Base-by-base conservation (phyloP, 37 sponge, comb jelly and placozoan species). In the Cliona cf. orientalis region DNA sequence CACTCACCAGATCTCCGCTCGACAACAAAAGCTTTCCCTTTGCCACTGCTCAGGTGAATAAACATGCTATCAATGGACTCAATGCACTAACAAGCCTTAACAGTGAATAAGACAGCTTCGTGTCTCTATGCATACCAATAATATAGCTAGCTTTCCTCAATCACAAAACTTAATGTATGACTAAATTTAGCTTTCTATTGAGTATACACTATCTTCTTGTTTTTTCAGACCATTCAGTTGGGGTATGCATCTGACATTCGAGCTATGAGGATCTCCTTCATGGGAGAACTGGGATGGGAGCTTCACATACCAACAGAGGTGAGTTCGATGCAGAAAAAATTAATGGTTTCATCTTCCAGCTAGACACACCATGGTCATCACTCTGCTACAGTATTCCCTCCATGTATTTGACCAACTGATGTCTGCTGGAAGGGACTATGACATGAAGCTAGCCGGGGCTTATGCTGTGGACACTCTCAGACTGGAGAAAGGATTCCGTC, bases 241-340 rank as follows among this genome's bases (percentile, higher is more conserved):
- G 87, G 87, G 1, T 67, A 33, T 74, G 81, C 66, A 32, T 26
- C 77, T 42, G 57, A 42, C 17, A 88, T 95, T 37, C 78, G 83
- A 2, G 82, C 85, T 22, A 45, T 85, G 32, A 58, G 92, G 26
- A 65, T 86, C 42, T 81, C 90, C 31, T 91, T 67, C 62, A 81
- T 95, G 12, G 95, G 95, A 42, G 92, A 95, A 78, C 80, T 86
- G 32, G 95, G 95, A 7, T 95, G 93, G 93, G 95, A 95, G 72
- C 72, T 95, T 66, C 83, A 95, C 67, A 67, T 95, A 9, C 95
- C 95, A 1, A 73, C 73, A 45, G 93, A 93, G 79, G 82, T 74
- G 40, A 36, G 19, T 61, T 61, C 6, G 62, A 6, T 5, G n/a
- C 4, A 19, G 62, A 61, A 6, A 19, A 61, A 5, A 61, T 6